These are phyloP conservation scores for Leucosticte australis DNA, from an alignment of 2,113 vertebrate species.

Conservation along the genomic window DNA sequence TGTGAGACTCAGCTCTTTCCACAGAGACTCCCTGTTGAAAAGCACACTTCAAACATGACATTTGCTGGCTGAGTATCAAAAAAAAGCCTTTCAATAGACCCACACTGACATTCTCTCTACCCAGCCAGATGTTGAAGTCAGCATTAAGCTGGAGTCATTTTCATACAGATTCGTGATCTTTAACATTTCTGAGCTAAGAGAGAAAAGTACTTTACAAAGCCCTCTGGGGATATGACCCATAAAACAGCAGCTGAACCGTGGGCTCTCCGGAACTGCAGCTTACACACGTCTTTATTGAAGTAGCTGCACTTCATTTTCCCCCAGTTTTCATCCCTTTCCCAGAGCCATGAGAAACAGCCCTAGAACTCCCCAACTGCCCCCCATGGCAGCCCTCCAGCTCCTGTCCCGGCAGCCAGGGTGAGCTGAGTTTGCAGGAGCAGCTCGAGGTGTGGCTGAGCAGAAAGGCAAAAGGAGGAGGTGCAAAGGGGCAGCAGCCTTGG, in stretches of 20 bases:
- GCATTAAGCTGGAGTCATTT: neutral
- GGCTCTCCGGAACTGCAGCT: neutral
- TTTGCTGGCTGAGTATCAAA: constrained; percentile 11
- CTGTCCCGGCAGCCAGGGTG: neutral
- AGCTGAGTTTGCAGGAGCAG: neutral
- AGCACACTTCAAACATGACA: neutral
- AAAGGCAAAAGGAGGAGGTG: neutral
- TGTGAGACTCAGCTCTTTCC: neutral
- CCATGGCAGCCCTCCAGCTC: neutral
- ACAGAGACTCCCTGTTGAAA: neutral
- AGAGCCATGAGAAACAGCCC: neutral
- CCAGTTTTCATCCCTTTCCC: neutral
- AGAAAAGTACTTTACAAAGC: neutral
- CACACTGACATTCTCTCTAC: neutral
- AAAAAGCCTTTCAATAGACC: neutral
- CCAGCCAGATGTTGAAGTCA: neutral
- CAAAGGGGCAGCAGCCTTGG: neutral
- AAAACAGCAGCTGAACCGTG: neutral
- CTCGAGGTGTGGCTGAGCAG: neutral
- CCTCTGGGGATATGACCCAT: neutral
- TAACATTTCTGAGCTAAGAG: neutral
- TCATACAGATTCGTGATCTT: neutral
- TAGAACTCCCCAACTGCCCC: accelerated
- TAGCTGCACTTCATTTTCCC: neutral
- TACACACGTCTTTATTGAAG: neutral